These are phyloP conservation scores for Ptilonorhynchus violaceus DNA, from an alignment of 2,113 vertebrate genomes.

Conservation along the genomic window DNA sequence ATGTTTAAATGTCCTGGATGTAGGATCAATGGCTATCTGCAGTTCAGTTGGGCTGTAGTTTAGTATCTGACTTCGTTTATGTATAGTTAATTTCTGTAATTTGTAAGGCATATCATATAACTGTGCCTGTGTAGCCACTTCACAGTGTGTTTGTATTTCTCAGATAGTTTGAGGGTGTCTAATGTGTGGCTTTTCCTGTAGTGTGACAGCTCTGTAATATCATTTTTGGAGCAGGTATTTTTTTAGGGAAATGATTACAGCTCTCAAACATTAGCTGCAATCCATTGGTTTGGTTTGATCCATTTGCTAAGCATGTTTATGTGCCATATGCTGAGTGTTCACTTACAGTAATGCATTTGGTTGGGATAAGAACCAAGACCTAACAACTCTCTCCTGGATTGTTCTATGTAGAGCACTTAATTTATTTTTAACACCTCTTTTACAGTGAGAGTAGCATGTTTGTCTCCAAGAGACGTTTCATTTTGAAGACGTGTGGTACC, in stretches of 20 bases:
- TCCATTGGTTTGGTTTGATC: not conserved
- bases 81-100: not conserved
- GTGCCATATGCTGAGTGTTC: not conserved
- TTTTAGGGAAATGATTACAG: not conserved
- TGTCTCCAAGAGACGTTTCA: constrained; percentile 99
- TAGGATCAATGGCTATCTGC: not conserved
- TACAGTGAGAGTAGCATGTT: constrained; percentile 99
- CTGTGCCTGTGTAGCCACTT: not conserved
- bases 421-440: not conserved
- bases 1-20: not conserved
- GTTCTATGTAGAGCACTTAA: not conserved
- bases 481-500: constrained; percentile 99
- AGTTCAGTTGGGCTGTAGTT: not conserved
- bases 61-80: not conserved
- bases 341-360: not conserved
- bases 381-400: not conserved
- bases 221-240: not conserved
- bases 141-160: not conserved
- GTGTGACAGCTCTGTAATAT: not conserved
- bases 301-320: not conserved
- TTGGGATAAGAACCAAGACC: not conserved
- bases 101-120: accelerated
- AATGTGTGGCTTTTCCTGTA: not conserved
- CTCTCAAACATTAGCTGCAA: not conserved
- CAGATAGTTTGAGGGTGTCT: not conserved